A percentile compares a stretch with the other conserved stretches of the same genome.
These are phyloP conservation scores for Spodoptera litura DNA, from an alignment of 1,140 invertebrate genomes.

Conservation along the genomic window DNA sequence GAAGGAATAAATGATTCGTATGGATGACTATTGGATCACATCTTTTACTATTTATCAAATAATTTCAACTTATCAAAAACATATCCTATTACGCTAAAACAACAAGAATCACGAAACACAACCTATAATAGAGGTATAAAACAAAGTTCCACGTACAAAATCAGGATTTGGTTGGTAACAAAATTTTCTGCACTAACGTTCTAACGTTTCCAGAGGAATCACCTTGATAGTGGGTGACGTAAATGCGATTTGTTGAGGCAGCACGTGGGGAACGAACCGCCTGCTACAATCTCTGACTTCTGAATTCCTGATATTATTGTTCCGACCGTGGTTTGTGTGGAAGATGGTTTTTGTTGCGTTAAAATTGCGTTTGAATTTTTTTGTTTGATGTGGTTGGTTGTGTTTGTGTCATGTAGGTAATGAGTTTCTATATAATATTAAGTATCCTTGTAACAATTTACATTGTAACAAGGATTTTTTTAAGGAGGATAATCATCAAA, in stretches of 20 bases:
- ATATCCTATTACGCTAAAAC: not conserved
- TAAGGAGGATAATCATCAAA: no score
- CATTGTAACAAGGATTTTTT: no score
- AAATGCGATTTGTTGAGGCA: slow-evolving; percentile 51
- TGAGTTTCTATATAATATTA: no score
- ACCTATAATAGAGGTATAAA: slow-evolving; percentile 18
- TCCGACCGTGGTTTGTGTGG: not conserved
- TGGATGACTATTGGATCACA: no score
- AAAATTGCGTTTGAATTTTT: no score
- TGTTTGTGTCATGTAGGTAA: not conserved
- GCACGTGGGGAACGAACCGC: slow-evolving; percentile 18
- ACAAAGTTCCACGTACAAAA: slow-evolving; percentile 47
- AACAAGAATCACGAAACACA: not conserved
- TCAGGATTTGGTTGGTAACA: slow-evolving; percentile 47
- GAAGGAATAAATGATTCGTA: no score
- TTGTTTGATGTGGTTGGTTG: no score
- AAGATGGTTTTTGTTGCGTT: no score
- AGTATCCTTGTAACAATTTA: no score
- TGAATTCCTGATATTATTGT: slow-evolving; percentile 25
- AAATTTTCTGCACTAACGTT: slow-evolving; percentile 18
- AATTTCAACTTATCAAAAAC: no score
- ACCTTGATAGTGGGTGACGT: slow-evolving; percentile 45
- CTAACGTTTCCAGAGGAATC: slow-evolving; percentile 44
- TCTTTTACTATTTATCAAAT: no score
- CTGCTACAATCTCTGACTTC: slow-evolving; percentile 23